Evolutionary conservation across 2,113 vertebrate species (phyloP).

Genomic region (Burhinus bistriatus): DNA sequence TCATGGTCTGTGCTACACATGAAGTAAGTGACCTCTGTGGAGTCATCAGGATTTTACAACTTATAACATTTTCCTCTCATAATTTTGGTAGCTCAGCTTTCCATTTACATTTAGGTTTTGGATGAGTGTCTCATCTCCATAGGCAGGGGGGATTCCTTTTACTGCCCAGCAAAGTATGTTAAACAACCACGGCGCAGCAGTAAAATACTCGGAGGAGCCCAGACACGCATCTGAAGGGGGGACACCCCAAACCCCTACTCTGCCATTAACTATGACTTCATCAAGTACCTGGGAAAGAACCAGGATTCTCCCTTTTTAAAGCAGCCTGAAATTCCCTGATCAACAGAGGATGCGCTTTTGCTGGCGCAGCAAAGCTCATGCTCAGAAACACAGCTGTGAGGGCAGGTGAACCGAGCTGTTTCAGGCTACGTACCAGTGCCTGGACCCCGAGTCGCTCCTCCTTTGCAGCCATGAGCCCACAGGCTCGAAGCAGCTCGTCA

Average conservation of each 20-base stretch:
- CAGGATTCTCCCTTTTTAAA: neutral
- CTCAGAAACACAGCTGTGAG: neutral
- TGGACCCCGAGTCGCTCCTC: neutral
- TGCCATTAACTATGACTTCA: neutral
- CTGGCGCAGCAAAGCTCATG: neutral
- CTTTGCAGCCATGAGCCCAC: accelerated
- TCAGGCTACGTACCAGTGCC: accelerated
- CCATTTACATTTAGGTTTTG: neutral
- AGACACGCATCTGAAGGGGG: neutral
- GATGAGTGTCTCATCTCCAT: neutral
- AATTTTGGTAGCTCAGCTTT: neutral
- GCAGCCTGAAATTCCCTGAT: neutral
- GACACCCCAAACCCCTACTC: neutral
- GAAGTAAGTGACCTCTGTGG: neutral
- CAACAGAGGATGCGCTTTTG: neutral
- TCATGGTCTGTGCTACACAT: too few relatives aligned
- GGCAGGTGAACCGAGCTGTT: neutral
- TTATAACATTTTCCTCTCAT: neutral
- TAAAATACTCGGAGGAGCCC: neutral
- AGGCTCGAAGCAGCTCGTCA: accelerated
- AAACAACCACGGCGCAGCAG: neutral
- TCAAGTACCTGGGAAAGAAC: neutral
- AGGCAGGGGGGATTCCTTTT: neutral
- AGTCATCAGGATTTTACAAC: neutral
- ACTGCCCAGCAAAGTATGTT: neutral